Conservation (phyloP, 2,113 vertebrate genomes). For the Channa argus region DNA sequence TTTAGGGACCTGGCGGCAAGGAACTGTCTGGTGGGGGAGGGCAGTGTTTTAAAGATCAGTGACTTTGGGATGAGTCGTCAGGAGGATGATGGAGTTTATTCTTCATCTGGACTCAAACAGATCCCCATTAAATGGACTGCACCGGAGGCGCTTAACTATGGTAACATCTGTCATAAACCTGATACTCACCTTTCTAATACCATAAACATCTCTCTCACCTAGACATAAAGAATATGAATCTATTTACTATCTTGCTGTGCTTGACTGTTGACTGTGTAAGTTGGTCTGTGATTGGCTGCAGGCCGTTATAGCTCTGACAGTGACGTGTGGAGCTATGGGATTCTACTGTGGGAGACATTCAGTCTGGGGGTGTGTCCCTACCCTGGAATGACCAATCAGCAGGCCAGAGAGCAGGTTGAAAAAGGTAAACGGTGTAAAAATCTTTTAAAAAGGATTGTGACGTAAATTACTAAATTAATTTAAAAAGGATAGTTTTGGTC, state of each 20-base stretch:
- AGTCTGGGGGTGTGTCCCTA: conserved; percentile 96
- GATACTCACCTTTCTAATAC: background rate
- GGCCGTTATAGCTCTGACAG: conserved; percentile 98
- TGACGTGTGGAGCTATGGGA: conserved; percentile 97
- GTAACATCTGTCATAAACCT: conserved; percentile 74
- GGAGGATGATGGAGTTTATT: conserved; percentile 96
- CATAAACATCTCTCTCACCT: background rate
- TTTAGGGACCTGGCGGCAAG: conserved; percentile 95
- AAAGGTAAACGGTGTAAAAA: conserved; percentile 84
- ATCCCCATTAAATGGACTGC: conserved; percentile 99
- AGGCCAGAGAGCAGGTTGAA: conserved; percentile 97
- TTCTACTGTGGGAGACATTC: conserved; percentile 98
- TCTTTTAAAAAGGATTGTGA: too few species aligned
- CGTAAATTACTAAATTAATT: too few species aligned
- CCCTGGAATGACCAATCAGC: conserved; percentile 98
- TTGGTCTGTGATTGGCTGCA: conserved; percentile 68
- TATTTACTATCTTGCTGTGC: background rate
- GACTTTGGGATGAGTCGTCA: conserved; percentile 99
- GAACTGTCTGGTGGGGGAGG: conserved; percentile 95
- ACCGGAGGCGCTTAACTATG: conserved; percentile 98
- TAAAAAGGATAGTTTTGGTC: too few species aligned
- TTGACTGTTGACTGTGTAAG: background rate
- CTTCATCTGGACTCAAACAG: conserved; percentile 96
- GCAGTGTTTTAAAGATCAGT: conserved; percentile 94
- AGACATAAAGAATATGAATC: background rate